A percentile compares a stretch with the other conserved stretches of the same genome.
phyloP scores from a whole-genome alignment of 1,140 invertebrate species.

The Harpegnathos saltator region DNA sequence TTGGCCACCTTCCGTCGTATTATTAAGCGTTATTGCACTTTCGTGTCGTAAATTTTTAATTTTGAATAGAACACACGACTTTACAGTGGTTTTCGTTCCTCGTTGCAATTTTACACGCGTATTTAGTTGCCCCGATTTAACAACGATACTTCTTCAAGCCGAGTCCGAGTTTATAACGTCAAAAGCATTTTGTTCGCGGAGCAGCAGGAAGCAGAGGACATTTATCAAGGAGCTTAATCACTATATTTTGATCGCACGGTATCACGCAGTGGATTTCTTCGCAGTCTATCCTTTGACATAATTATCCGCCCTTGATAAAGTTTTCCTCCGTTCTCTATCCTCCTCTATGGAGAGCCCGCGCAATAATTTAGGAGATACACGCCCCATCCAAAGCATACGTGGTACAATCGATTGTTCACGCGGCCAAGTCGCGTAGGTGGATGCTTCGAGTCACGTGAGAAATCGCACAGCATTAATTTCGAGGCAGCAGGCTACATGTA shows the following conservation, averaged over 20 bases:
- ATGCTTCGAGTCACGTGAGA: not conserved
- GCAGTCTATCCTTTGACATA: not conserved
- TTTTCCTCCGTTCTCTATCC: not conserved
- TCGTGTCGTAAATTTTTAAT: too few species aligned
- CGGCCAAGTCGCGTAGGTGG: not conserved
- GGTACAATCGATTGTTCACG: conserved; percentile 1
- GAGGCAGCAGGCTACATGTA: not conserved
- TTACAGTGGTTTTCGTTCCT: not conserved
- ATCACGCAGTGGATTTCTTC: not conserved
- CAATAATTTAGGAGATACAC: conserved; percentile 38
- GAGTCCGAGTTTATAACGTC: not conserved
- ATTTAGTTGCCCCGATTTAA: not conserved
- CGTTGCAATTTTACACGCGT: not conserved
- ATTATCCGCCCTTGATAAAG: conserved; percentile 15
- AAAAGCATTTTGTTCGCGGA: too few species aligned
- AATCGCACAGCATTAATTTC: not conserved
- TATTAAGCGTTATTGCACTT: too few species aligned
- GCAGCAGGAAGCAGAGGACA: too few species aligned
- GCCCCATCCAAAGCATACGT: not conserved
- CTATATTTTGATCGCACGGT: not conserved
- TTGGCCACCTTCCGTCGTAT: too few species aligned
- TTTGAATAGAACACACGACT: not conserved
- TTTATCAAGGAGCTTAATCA: conserved; percentile 3
- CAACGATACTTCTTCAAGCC: not conserved
- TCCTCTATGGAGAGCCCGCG: not conserved